Evolutionary conservation across 2,797 vertebrate species (phyloP).

Genomic region (Gambusia yucatana): DNA sequence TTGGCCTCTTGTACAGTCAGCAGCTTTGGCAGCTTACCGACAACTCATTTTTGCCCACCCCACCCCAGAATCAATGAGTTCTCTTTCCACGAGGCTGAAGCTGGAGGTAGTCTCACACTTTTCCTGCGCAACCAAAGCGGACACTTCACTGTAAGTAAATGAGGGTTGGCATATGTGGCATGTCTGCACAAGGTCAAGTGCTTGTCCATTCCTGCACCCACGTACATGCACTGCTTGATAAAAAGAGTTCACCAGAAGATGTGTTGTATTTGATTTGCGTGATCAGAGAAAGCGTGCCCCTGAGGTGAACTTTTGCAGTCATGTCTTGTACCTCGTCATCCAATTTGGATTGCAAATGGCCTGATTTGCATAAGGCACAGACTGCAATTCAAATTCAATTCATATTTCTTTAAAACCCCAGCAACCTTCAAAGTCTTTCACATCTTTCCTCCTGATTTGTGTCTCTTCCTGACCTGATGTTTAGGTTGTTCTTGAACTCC

Average conservation of each 20-base stretch:
- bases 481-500: constrained; percentile 6
- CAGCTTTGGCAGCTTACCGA: constrained; percentile 41
- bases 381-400: constrained; percentile 53
- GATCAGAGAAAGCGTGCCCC: constrained; percentile 25
- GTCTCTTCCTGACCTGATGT: constrained; percentile 16
- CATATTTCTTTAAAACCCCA: constrained; percentile 28
- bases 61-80: constrained; percentile 40
- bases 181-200: constrained; percentile 58
- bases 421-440: constrained; percentile 10
- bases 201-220: constrained; percentile 30
- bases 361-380: constrained; percentile 49
- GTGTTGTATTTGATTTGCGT: constrained; percentile 36
- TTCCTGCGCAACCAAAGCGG: constrained; percentile 39
- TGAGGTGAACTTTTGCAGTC: constrained; percentile 20
- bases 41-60: constrained; percentile 40
- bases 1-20: constrained; percentile 32
- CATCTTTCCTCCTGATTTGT: background rate
- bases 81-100: constrained; percentile 19
- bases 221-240: constrained; percentile 9
- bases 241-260: constrained; percentile 10
- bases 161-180: constrained; percentile 61
- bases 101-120: constrained; percentile 32
- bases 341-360: constrained; percentile 67
- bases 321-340: constrained; percentile 15
- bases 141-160: constrained; percentile 61